Evolutionary conservation across 2,113 vertebrate species (phyloP), one percentile per base, ranked within the genome.

Genomic region (Alligator mississippiensis): DNA sequence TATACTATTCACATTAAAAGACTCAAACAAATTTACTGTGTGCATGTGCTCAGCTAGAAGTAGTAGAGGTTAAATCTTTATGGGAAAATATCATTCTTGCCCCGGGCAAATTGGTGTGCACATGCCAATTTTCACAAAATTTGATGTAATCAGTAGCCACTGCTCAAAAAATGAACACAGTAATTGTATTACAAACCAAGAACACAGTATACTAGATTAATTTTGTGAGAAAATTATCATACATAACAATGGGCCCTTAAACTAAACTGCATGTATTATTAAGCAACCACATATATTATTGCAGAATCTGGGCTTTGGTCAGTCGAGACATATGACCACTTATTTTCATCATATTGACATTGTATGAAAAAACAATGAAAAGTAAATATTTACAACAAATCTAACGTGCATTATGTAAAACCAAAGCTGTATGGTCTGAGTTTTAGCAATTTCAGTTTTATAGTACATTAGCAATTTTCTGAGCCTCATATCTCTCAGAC

Each of bases 371-470:
- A 1, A 6, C 3, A 85, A 22, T 47, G 78, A 78, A 87, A 87
- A 61, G 2, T 34, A 83, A 94, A 76, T 75, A 7, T 1, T 60
- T 59, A 13, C 11, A 27, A 19, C 2, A 3, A 75, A 77, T 87
- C 74, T 28, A 2, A 77, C 66, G 10, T 22, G 17, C 24, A 66
- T 68, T 3, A 22, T 28, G 79, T 62, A 80, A 77, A 80, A 28
- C 2, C 8, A 60, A 62, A 2, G 17, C 24, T 64, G n/a, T 12
- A n/a, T 0, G 1, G 4, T 24, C 55, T 85, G 59, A 85, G 3
- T 5, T 34, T 30, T 10, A 2, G 1, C 21, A 60, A 60, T 60
- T 21, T 21, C 59, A 60, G 21, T 60, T 59, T 68, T 74, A 58
- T 3, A 86, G 4, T 24, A 21, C n/a, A n/a, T 3, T 58, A 77